Conservation (phyloP, 2,113 vertebrate species). For the Rhadina sibilatrix region DNA sequence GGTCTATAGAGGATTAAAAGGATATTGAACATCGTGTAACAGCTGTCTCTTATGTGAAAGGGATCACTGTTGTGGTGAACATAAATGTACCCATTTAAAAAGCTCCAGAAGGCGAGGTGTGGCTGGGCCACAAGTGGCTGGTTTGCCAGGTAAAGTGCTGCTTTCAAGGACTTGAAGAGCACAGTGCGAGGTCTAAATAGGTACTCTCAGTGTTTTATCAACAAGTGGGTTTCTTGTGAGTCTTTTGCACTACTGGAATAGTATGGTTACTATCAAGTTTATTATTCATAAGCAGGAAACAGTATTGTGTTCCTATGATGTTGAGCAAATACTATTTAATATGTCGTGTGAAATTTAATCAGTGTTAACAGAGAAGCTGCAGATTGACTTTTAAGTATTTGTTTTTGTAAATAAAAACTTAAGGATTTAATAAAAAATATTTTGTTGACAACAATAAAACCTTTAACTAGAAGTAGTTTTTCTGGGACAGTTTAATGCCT, state of each 20-base stretch:
- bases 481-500: not conserved
- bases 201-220: not conserved
- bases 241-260: not conserved
- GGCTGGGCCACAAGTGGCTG: conserved; percentile 36
- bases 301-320: not conserved
- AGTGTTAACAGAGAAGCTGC: not conserved
- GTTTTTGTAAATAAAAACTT: not conserved
- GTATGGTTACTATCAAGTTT: not conserved
- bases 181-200: not conserved
- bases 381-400: not conserved
- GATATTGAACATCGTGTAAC: conserved; percentile 69
- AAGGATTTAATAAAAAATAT: not conserved
- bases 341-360: not conserved
- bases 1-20: conserved; percentile 71
- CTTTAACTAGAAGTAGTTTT: not conserved
- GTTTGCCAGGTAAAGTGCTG: not conserved
- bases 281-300: not conserved
- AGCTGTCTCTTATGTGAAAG: conserved; percentile 63
- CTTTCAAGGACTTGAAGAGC: not conserved
- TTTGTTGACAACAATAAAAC: not conserved
- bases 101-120: not conserved
- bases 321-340: not conserved
- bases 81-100: not conserved
- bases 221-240: not conserved
- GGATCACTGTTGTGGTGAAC: conserved; percentile 31